Evolutionary conservation across 2,797 vertebrate species (phyloP).

Genomic region (Aphelocoma californica): DNA sequence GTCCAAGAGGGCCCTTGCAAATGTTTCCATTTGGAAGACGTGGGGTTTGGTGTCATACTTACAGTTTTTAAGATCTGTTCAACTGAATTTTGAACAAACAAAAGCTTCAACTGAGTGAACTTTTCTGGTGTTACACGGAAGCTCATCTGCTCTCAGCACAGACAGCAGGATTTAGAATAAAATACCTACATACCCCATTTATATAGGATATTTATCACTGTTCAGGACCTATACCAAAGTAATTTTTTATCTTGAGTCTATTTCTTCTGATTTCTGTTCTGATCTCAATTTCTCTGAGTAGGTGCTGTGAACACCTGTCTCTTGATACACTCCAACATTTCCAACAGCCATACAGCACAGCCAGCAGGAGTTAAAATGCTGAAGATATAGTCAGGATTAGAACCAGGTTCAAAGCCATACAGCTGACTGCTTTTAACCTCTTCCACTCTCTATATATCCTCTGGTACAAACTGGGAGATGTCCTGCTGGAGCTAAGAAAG

Average conservation of each 20-base stretch:
- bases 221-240: not conserved
- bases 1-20: not conserved
- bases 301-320: not conserved
- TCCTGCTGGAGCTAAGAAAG: not conserved
- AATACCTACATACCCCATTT: not conserved
- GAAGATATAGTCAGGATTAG: not conserved
- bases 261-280: not conserved
- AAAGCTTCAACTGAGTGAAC: not conserved
- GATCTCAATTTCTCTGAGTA: not conserved
- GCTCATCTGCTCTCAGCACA: not conserved
- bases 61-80: not conserved
- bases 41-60: not conserved
- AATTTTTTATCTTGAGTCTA: not conserved
- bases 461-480: not conserved
- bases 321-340: not conserved
- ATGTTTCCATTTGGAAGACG: not conserved
- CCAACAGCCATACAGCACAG: not conserved
- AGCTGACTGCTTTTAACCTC: not conserved
- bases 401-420: not conserved
- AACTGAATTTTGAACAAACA: not conserved
- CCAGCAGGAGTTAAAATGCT: not conserved
- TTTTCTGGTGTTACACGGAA: not conserved
- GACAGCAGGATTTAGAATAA: not conserved
- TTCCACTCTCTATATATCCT: not conserved
- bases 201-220: not conserved